Percentiles rank a stretch among this genome's conserved stretches.
Conservation (phyloP, 2,113 vertebrate species). For the Rattus norvegicus region GRCr8 NC_086024.1:128802501-128803000, state of each 20-base stretch:
- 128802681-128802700: not conserved
- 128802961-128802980: too few species aligned
- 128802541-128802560: not conserved
- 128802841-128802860: constrained; percentile 59
- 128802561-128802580: not conserved
- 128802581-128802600: too few species aligned
- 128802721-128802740: not conserved
- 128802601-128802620: not conserved
- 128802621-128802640: accelerated
- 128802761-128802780: not conserved
- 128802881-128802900: constrained; percentile 54
- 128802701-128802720: not conserved
- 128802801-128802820: accelerated
- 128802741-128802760: not conserved
- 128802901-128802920: accelerated
- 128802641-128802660: not conserved
- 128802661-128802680: not conserved
- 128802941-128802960: too few species aligned
- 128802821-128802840: accelerated
- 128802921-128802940: accelerated
- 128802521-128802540: too few species aligned
- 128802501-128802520: too few species aligned
- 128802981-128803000: too few species aligned
- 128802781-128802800: too few species aligned
- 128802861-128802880: not conserved